These are phyloP conservation scores for Melolontha melolontha DNA, from an alignment of 2,888 invertebrate species.

Conservation along the genomic window DNA sequence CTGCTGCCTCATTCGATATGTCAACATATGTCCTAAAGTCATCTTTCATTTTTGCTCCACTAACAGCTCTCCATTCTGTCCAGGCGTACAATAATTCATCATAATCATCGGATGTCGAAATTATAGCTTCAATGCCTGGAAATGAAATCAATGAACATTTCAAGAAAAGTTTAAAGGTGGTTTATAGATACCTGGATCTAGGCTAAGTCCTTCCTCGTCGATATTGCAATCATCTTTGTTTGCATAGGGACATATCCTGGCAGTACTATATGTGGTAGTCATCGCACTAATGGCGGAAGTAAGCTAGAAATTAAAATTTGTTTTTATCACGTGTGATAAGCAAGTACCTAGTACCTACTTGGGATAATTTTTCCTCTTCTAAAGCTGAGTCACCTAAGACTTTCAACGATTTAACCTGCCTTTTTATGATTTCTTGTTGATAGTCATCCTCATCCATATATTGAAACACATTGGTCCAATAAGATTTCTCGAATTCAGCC, in stretches of 20 bases:
- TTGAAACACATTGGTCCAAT: constrained; percentile 62
- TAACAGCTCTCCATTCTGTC: constrained; percentile 74
- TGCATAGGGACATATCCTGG: constrained; percentile 63
- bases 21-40: constrained; percentile 72
- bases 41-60: constrained; percentile 72
- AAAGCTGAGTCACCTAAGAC: constrained; percentile 66
- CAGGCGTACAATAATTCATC: constrained; percentile 74
- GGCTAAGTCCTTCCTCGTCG: constrained; percentile 54
- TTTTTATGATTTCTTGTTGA: constrained; percentile 59
- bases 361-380: constrained; percentile 57
- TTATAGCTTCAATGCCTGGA: constrained; percentile 62
- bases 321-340: too few relatives aligned
- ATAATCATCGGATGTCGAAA: constrained; percentile 68
- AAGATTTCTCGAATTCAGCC: constrained; percentile 61
- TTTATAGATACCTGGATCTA: constrained; percentile 62
- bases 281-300: constrained; percentile 52
- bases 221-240: constrained; percentile 61
- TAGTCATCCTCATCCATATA: constrained; percentile 60
- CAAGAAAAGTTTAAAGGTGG: too few relatives aligned
- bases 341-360: constrained; percentile 55
- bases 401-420: constrained; percentile 65
- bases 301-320: constrained; percentile 49
- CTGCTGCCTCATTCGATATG: constrained; percentile 73
- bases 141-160: too few relatives aligned
- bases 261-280: constrained; percentile 63